Base-by-base conservation (phyloP, 2,113 vertebrate genomes). In the Capricornis sumatraensis region DNA sequence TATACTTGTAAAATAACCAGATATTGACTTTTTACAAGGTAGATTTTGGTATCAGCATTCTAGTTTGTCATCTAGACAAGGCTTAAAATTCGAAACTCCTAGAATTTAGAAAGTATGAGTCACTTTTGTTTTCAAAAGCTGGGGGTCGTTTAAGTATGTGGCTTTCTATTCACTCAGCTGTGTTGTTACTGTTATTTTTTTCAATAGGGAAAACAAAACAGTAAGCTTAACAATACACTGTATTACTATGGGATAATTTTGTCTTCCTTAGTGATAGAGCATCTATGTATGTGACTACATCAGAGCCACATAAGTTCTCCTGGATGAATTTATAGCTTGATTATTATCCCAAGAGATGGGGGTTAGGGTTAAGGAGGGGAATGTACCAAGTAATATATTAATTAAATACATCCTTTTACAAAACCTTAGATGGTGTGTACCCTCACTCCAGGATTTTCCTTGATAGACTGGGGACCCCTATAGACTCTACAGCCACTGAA, bases 371-470 rank as follows among this genome's bases (percentile, higher is more conserved):
- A 86, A 89, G 86, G 87, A 97, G 67, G 95, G 97, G 91, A 83
- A 96, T 95, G 94, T 96, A 98, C 98, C 5, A 0, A 98, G 93
- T 96, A 97, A 96, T 96, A 97, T 95, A 97, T 98, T 98, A 98
- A 98, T 98, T 98, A 97, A 98, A 96, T 98, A 95, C 40, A 97
- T 93, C 4, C 0, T 98, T 98, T 98, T 98, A 91, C 64, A 97
- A 93, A 98, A 97, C 89, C 14, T 33, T 98, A 92, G 50, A 92
- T 96, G 96, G 98, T 98, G 96, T 91, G 81, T 45, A 98, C 96
- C 96, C 96, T 74, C 0, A 52, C 67, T 96, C 96, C 92, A 71
- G 3, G 92, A 94, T 97, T 98, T 98, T 98, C 98, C 97, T 57
- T 62, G 96, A 97, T 83, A 97, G 95, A 98, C 98, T 95, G 89